Percentiles rank a stretch among this genome's conserved stretches.
Conservation (phyloP, 1,140 invertebrate genomes). For the Bombus haemorrhoidalis region DNA sequence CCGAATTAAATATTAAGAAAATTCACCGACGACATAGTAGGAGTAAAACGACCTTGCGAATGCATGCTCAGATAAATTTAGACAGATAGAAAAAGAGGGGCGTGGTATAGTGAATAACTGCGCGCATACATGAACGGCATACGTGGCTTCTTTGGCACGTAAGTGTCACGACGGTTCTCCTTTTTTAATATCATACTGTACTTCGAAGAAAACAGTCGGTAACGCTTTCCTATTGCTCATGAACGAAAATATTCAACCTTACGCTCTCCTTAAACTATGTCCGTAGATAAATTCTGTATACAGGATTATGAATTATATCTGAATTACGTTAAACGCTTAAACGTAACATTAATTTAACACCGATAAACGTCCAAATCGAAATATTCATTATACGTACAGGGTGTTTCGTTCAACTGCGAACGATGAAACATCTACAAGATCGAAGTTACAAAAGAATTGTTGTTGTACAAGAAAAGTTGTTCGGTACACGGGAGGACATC, state of each 20-base stretch:
- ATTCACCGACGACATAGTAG: background rate
- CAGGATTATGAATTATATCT: too few relatives aligned
- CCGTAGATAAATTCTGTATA: background rate
- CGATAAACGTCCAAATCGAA: too few relatives aligned
- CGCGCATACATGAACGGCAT: conserved; percentile 32
- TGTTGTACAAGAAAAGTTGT: too few relatives aligned
- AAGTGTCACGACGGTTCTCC: conserved; percentile 30
- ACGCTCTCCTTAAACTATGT: background rate
- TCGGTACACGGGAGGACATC: too few relatives aligned
- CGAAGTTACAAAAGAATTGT: too few relatives aligned
- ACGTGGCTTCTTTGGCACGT: conserved; percentile 41
- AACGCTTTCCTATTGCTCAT: conserved; percentile 4
- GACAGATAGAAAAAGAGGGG: conserved; percentile 41
- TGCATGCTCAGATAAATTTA: conserved; percentile 45
- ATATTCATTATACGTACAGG: too few relatives aligned
- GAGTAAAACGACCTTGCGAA: conserved; percentile 39
- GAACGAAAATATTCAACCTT: conserved; percentile 8
- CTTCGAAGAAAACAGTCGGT: conserved; percentile 34
- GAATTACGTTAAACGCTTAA: background rate
- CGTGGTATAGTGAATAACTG: conserved; percentile 38
- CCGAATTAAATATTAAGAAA: conserved; percentile 30
- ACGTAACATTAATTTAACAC: background rate
- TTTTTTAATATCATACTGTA: conserved; percentile 39
- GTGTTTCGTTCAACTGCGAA: too few relatives aligned
- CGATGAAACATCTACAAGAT: too few relatives aligned